Base-by-base conservation (phyloP, 2,797 vertebrate species). In the Neostethus bicornis region DNA sequence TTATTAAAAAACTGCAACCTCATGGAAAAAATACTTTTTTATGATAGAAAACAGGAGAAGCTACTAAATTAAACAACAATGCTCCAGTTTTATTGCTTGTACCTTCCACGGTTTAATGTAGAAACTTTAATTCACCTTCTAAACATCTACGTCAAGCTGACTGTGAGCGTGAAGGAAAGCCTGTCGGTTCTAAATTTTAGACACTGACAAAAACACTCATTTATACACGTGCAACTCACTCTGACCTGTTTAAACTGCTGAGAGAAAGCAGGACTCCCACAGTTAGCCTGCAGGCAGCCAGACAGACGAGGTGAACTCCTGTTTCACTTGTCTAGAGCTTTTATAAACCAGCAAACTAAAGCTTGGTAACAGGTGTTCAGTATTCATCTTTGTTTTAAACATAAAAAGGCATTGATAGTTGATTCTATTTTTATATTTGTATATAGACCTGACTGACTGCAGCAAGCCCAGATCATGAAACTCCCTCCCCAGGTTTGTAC, bases 241-340 rank as follows among this genome's bases (percentile, higher is more conserved):
- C 20, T 48, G 58, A 69, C 46, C 58, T 23, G 51, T 42, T 72
- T 46, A 49, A 57, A 66, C 54, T 59, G 54, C 26, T 48, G 44
- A 42, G 67, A 53, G 63, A 67, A 63, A 66, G 53, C 42, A 34
- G 41, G 51, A 62, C 45, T 42, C 31, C 50, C 43, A 50, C 60
- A 53, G 42, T 56, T 50, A 28, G 57, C 53, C 61, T 2, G 37
- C n/a, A 58, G 56, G 62, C 60, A 64, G 32, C 17, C 35, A 13
- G 29, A 20, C 0, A 51, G 45, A 26, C 32, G 20, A 26, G 53
- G 37, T 4, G 14, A 29, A 55, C 13, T 34, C 14, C 5, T 14
- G 8, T 35, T n/a, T 25, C 29, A n/a, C 13, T 45, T 1, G 2
- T 19, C 1, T 45, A 12, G 2, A 14, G 39, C 20, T 54, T 19